Conservation (phyloP, 1,140 invertebrate species). For the Planococcus citri region DNA sequence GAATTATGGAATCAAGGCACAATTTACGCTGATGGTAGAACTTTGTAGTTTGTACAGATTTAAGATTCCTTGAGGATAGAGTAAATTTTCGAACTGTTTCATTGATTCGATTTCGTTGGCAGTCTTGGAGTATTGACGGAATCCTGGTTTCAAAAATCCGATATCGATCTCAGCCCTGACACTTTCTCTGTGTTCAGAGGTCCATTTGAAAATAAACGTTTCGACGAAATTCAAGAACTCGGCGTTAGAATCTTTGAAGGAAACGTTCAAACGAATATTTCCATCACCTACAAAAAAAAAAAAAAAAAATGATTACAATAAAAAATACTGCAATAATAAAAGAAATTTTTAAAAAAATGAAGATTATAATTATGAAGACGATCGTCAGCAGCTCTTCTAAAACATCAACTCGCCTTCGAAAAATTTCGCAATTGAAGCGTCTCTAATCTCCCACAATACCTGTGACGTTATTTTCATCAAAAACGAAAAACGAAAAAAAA, state of each 20-base stretch:
- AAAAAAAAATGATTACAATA: no score
- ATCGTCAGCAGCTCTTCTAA: neutral
- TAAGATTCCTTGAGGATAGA: conserved; percentile 87
- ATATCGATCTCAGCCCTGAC: conserved; percentile 94
- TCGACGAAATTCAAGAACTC: conserved; percentile 61
- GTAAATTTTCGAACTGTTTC: conserved; percentile 64
- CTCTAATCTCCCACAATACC: no score
- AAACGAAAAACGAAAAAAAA: no score
- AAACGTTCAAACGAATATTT: conserved; percentile 84
- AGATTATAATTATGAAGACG: no score
- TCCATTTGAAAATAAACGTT: conserved; percentile 82
- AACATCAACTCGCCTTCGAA: neutral
- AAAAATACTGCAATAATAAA: no score
- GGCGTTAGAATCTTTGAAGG: conserved; percentile 51
- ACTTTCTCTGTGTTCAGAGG: conserved; percentile 66
- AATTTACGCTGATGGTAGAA: conserved; percentile 34
- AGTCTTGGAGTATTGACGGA: conserved; percentile 72
- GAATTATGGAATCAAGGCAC: neutral
- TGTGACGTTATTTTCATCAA: no score
- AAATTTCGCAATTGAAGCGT: neutral
- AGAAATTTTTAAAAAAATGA: no score
- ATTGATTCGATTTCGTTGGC: conserved; percentile 61
- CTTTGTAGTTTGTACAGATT: conserved; percentile 97
- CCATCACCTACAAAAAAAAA: conserved; percentile 63
- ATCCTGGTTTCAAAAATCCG: conserved; percentile 78